phyloP scores from a whole-genome alignment of 64 coral and sea anemone species.

The Astreopora myriophthalma region DNA sequence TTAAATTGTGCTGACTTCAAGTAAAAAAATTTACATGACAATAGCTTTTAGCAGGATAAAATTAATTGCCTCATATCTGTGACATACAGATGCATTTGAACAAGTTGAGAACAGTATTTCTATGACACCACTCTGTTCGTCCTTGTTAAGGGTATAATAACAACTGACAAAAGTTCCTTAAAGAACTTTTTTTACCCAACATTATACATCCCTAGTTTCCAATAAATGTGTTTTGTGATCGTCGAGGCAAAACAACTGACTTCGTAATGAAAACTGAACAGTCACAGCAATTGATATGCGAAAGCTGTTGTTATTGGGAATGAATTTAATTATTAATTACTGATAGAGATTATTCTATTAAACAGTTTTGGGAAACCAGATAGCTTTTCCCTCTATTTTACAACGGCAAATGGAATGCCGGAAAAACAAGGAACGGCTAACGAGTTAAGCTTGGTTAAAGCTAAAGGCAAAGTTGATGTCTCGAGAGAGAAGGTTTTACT shows the following conservation, averaged over 20 bases:
- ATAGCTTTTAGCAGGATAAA: not conserved
- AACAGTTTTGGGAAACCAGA: not conserved
- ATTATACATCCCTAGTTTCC: not conserved
- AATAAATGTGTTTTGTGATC: not conserved
- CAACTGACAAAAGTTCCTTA: not conserved
- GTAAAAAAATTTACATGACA: not conserved
- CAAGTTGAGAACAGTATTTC: not conserved
- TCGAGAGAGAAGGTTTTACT: not conserved
- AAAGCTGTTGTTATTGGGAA: not conserved
- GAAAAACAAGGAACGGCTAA: not conserved
- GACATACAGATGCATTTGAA: not conserved
- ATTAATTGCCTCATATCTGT: not conserved
- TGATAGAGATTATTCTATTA: not conserved
- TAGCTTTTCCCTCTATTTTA: not conserved
- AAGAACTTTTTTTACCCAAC: not conserved
- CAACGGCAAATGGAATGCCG: not conserved
- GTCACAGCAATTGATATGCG: not conserved
- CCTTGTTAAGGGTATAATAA: not conserved
- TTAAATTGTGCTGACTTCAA: not conserved
- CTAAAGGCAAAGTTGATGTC: not conserved
- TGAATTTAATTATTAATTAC: slow-evolving; percentile 4
- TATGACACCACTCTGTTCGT: not conserved
- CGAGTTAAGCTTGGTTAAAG: not conserved
- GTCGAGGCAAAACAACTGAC: not conserved
- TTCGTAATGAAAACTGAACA: not conserved